Evolutionary conservation across 2,888 invertebrate genomes (phyloP), one percentile per base, ranked within the genome.

Genomic region (Lypha dubia): DNA sequence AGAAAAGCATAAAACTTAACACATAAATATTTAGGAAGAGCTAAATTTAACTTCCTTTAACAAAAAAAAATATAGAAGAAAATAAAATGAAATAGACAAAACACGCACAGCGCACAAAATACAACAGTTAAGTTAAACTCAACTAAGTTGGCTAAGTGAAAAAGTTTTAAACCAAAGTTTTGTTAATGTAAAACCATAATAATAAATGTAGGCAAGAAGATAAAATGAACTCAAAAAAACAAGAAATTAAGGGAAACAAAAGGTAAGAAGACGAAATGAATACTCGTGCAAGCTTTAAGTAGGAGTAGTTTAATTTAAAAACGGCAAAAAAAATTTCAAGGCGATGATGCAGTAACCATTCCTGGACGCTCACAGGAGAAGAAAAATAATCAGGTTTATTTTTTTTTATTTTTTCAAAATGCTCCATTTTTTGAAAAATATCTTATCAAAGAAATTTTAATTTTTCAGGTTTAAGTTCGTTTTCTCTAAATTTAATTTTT

Each of bases 81-180:
- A 0, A 35, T 3, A 28, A 51, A 20, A 22, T n/a, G n/a, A n/a
- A 22, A 20, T 3, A 38, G 62, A 41, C 11, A 38, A 28, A 38
- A 1, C 28, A 28, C 2, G 28, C 11, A 49, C 41, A 28, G n/a
- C n/a, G n/a, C 28, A 17, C 28, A 35, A 53, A 35, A 35, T 58
- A 17, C 24, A 58, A 24, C 32, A 71, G 32, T 35, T 24, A 35
- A 35, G 70, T 35, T 53, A 53, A 70, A 70, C 46, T 63, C 67
- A 79, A 65, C 58, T 62, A 84, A 84, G 71, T 84, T 80, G 51
- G 20, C 76, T 80, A 84, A 84, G 84, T 80, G 84, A 73, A 80
- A 76, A 84, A 84, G 79, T 84, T 84, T 79, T 28, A 60, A 65
- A 58, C 49, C 58, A 70, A 75, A 83, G 79, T 83, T 75, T 83